Evolutionary conservation across 92 coral and sea anemone species (phyloP).

Genomic region (Porites cylindrica): DNA sequence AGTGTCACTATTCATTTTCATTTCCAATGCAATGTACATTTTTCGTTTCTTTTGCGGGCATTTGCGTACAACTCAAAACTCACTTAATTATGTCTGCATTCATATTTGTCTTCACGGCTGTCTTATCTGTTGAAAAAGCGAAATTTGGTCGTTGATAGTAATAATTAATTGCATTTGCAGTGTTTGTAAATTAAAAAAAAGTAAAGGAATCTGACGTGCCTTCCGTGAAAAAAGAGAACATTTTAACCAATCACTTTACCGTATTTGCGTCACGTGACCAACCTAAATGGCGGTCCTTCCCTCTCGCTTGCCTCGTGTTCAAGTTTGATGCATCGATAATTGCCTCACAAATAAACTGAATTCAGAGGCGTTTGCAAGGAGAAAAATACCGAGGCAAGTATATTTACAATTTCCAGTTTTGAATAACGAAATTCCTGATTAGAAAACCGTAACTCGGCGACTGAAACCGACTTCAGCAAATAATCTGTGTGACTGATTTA

Average conservation of each 20-base stretch:
- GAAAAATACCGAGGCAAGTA: not conserved
- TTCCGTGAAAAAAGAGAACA: slow-evolving; percentile 1
- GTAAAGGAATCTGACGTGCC: not conserved
- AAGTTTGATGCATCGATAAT: not conserved
- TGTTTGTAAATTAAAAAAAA: too few relatives aligned
- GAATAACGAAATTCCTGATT: not conserved
- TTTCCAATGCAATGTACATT: too few relatives aligned
- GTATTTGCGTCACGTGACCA: slow-evolving; percentile 69
- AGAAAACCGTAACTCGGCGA: not conserved
- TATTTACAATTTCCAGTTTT: not conserved
- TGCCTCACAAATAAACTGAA: slow-evolving; percentile 6
- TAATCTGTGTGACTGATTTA: not conserved
- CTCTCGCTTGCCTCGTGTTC: slow-evolving; percentile 73
- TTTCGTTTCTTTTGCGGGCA: too few relatives aligned
- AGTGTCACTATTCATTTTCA: too few relatives aligned
- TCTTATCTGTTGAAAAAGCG: too few relatives aligned
- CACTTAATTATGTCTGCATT: too few relatives aligned
- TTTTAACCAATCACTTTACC: slow-evolving; percentile 71
- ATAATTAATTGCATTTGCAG: too few relatives aligned
- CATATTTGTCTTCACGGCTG: too few relatives aligned
- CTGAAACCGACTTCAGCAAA: not conserved
- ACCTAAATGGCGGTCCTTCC: slow-evolving; percentile 85
- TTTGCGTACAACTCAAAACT: too few relatives aligned
- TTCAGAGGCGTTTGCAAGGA: slow-evolving; percentile 4
- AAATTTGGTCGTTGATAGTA: too few relatives aligned